phyloP scores from a whole-genome alignment of 2,888 invertebrate genomes.

The Melangyna quadrimaculata region DNA sequence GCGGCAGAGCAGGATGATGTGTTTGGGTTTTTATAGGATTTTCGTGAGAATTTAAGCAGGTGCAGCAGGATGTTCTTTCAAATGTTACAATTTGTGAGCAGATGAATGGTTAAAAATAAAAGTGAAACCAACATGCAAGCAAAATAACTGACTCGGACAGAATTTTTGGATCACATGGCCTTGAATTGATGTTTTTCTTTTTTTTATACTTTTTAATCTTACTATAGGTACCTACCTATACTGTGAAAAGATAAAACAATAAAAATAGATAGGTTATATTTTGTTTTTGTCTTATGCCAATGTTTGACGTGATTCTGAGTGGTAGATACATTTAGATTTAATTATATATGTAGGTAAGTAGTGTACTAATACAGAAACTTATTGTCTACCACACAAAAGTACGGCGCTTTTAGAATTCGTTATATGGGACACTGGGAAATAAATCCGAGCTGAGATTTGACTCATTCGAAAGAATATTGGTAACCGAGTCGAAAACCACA shows the following conservation, averaged over 20 bases:
- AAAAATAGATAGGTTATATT: too few relatives aligned
- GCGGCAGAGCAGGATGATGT: constrained; percentile 53
- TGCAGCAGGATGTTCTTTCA: constrained; percentile 55
- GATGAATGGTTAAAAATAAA: constrained; percentile 70
- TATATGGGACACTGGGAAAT: too few relatives aligned
- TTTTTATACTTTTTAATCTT: background rate
- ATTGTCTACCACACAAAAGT: too few relatives aligned
- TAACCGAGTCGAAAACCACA: too few relatives aligned
- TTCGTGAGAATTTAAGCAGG: constrained; percentile 70
- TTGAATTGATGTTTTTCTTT: constrained; percentile 18
- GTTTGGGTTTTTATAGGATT: constrained; percentile 45
- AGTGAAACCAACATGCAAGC: constrained; percentile 42
- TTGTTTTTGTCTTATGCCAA: too few relatives aligned
- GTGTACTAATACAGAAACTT: too few relatives aligned
- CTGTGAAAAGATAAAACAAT: background rate
- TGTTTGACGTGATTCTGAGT: too few relatives aligned
- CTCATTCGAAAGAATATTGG: too few relatives aligned
- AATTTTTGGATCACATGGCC: constrained; percentile 37
- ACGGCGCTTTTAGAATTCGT: too few relatives aligned
- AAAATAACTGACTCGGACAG: background rate
- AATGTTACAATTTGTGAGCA: constrained; percentile 69
- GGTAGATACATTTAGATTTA: too few relatives aligned
- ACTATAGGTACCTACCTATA: background rate
- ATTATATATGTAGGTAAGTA: too few relatives aligned
- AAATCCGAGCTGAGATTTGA: too few relatives aligned